A percentile compares a stretch with the other conserved stretches of the same genome.
These are phyloP conservation scores for Aythya baeri DNA, from an alignment of 2,113 vertebrate species.

Conservation along the genomic window DNA sequence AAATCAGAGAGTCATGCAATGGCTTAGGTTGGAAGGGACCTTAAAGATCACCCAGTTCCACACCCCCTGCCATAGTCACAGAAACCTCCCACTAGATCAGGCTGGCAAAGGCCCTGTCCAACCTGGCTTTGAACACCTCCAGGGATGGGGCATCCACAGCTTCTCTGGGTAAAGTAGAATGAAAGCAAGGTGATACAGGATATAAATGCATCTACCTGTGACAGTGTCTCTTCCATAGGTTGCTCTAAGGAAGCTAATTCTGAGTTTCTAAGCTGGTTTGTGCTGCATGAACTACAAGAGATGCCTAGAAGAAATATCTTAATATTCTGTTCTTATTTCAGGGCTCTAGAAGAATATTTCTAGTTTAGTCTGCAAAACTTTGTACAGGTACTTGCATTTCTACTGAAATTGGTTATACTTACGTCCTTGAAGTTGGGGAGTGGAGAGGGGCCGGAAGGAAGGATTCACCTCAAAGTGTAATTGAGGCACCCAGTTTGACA, in stretches of 20 bases:
- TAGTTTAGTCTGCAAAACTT: neutral
- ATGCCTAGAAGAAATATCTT: neutral
- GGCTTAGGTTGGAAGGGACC: no score
- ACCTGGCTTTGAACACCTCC: no score
- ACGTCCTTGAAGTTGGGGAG: neutral
- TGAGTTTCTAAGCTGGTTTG: neutral
- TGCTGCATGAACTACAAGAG: neutral
- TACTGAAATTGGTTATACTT: neutral
- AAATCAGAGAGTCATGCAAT: no score
- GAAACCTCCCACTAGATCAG: no score
- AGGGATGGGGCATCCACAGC: no score
- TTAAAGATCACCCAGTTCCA: no score
- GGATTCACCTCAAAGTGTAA: neutral
- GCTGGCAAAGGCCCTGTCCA: no score
- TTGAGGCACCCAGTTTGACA: neutral
- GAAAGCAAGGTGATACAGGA: neutral
- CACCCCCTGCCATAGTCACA: no score
- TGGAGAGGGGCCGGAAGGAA: rapidly evolving
- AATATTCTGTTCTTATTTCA: neutral
- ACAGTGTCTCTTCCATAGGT: neutral
- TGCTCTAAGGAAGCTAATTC: neutral
- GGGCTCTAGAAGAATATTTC: neutral
- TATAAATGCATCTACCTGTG: neutral
- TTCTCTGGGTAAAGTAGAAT: neutral
- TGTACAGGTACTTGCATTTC: rapidly evolving